A percentile compares a stretch with the other conserved stretches of the same genome.
These are phyloP conservation scores for Hydrotaea diabolus DNA, from an alignment of 2,888 invertebrate species.

Conservation along the genomic window DNA sequence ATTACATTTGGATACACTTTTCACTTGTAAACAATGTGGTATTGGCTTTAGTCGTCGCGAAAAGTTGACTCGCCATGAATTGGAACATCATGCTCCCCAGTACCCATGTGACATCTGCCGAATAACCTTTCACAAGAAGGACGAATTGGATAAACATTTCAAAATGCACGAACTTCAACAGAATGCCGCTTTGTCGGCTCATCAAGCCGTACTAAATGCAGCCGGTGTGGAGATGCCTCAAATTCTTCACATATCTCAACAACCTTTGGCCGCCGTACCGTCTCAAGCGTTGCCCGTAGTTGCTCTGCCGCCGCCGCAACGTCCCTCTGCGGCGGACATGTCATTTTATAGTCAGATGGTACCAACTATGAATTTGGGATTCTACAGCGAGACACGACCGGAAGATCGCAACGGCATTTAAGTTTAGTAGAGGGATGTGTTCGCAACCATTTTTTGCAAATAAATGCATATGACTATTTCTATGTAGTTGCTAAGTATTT, in stretches of 20 bases:
- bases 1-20: constrained; percentile 86
- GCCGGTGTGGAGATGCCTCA: constrained; percentile 49
- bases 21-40: constrained; percentile 86
- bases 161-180: constrained; percentile 79
- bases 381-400: constrained; percentile 79
- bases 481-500: too few species aligned
- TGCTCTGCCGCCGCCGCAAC: constrained; percentile 50
- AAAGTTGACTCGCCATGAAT: constrained; percentile 84
- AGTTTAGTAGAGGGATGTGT: constrained; percentile 42
- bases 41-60: constrained; percentile 84
- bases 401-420: constrained; percentile 74
- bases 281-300: constrained; percentile 54
- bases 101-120: constrained; percentile 84
- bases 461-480: too few species aligned
- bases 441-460: too few species aligned
- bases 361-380: constrained; percentile 78
- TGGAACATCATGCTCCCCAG: constrained; percentile 85
- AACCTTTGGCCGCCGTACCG: constrained; percentile 31
- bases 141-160: constrained; percentile 76
- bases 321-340: constrained; percentile 73
- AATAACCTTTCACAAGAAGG: constrained; percentile 75
- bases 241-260: constrained; percentile 53
- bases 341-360: constrained; percentile 77
- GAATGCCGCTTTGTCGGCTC: constrained; percentile 70
- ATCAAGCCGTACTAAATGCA: constrained; percentile 58